These are phyloP conservation scores for Athalia rosae DNA, from an alignment of 2,888 invertebrate species.

Conservation along the genomic window DNA sequence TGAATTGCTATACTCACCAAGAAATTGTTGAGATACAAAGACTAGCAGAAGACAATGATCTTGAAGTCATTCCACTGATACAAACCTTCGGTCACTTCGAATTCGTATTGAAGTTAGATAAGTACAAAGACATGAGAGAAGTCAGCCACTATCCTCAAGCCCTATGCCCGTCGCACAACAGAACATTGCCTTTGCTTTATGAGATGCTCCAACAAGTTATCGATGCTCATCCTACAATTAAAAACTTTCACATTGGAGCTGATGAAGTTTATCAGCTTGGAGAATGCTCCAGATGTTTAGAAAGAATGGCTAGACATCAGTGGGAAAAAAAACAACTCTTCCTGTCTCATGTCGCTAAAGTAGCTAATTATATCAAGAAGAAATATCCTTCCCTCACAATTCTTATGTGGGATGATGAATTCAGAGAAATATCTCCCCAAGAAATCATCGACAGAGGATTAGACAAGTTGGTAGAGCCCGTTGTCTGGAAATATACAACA, in stretches of 20 bases:
- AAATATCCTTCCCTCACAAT: conserved; percentile 76
- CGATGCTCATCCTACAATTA: conserved; percentile 75
- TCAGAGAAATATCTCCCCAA: conserved; percentile 76
- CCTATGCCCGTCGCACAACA: conserved; percentile 81
- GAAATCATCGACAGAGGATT: conserved; percentile 74
- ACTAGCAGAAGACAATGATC: conserved; percentile 76
- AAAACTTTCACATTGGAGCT: conserved; percentile 84
- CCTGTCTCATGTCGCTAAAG: conserved; percentile 77
- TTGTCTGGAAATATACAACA: conserved; percentile 82
- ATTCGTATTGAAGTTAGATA: conserved; percentile 83
- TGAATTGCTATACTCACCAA: conserved; percentile 79
- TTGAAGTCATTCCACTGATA: conserved; percentile 86
- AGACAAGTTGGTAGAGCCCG: conserved; percentile 78
- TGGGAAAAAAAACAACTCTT: conserved; percentile 78
- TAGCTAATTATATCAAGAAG: conserved; percentile 75
- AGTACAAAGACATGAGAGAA: conserved; percentile 82
- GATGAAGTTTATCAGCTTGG: conserved; percentile 88
- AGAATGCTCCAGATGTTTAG: conserved; percentile 78
- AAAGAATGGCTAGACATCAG: conserved; percentile 68
- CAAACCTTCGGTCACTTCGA: conserved; percentile 93
- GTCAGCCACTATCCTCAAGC: conserved; percentile 77
- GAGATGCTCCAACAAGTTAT: conserved; percentile 85
- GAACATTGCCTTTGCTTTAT: conserved; percentile 77
- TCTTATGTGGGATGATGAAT: conserved; percentile 90
- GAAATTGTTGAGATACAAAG: conserved; percentile 76